Evolutionary conservation across 2,113 vertebrate species (phyloP).

Genomic region (Anser cygnoides): DNA sequence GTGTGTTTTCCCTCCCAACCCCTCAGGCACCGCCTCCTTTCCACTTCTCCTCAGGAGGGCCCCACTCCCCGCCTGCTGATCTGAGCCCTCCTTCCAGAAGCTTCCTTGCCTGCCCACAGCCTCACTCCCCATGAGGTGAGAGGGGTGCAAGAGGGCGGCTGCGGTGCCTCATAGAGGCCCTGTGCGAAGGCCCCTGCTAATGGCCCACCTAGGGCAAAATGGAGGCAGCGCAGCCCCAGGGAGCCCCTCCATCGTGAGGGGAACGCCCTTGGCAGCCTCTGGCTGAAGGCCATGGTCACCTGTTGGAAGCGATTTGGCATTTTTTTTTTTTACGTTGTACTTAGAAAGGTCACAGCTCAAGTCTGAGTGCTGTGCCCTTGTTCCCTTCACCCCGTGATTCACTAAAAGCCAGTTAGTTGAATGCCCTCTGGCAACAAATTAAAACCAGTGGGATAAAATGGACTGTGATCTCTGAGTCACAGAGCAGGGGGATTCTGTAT

Average conservation of each 20-base stretch:
- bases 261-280: not conserved
- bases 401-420: constrained; percentile 38
- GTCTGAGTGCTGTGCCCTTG: not conserved
- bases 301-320: rapidly evolving
- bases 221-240: not conserved
- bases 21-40: too few species aligned
- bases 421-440: not conserved
- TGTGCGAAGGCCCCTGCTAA: rapidly evolving
- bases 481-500: not conserved
- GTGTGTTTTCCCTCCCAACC: rapidly evolving
- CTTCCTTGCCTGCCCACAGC: rapidly evolving
- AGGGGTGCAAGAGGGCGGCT: too few species aligned
- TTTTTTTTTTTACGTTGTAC: not conserved
- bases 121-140: rapidly evolving
- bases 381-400: not conserved
- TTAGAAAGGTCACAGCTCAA: constrained; percentile 39
- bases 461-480: not conserved
- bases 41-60: rapidly evolving
- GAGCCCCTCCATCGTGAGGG: rapidly evolving
- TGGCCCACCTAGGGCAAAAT: not conserved
- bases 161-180: too few species aligned
- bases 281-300: not conserved
- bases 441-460: not conserved
- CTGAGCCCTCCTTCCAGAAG: not conserved
- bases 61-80: not conserved